Evolutionary conservation across 2,113 vertebrate species (phyloP).

Genomic region (Puffinus mauretanicus): DNA sequence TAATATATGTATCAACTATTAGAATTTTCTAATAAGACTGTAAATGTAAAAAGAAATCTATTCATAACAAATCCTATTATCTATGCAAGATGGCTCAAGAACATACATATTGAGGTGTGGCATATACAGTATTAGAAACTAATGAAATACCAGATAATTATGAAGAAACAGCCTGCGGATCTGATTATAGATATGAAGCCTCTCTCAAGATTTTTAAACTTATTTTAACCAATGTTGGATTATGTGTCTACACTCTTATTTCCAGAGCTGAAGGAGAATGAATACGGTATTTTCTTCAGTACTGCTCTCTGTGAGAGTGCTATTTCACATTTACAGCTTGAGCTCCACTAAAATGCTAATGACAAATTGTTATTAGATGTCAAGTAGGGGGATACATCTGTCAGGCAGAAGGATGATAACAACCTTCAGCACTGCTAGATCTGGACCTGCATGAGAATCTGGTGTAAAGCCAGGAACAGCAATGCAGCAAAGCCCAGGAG

Average conservation of each 20-base stretch:
- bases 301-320: background rate
- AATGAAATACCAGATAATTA: background rate
- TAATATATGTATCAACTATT: background rate
- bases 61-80: background rate
- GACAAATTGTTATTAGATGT: background rate
- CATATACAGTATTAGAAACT: background rate
- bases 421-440: background rate
- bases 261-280: background rate
- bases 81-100: background rate
- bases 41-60: background rate
- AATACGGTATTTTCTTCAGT: background rate
- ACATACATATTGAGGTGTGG: background rate
- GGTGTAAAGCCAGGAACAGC: background rate
- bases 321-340: background rate
- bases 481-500: background rate
- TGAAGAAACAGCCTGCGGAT: background rate
- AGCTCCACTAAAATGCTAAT: background rate
- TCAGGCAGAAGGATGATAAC: background rate
- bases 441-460: background rate
- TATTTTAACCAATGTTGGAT: background rate
- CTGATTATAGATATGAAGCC: conserved; percentile 29
- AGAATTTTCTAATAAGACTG: background rate
- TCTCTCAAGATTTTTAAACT: background rate
- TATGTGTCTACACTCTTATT: background rate
- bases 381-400: background rate